Evolutionary conservation across 2,888 invertebrate species (phyloP).

Genomic region (Rhamphomyia laevipes): DNA sequence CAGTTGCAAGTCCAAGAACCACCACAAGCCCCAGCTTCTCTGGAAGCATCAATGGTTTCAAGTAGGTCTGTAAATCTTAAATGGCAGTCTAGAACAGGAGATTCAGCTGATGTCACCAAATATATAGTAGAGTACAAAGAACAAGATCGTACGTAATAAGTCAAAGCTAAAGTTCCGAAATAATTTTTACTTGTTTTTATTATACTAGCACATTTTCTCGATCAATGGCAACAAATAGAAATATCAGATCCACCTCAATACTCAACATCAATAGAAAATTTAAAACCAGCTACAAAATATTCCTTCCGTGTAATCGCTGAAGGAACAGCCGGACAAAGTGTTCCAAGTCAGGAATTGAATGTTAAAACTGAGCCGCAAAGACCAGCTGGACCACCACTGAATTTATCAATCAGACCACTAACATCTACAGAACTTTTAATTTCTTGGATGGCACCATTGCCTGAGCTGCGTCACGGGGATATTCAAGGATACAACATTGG

Average conservation of each 20-base stretch:
- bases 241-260: constrained; percentile 51
- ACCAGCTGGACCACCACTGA: constrained; percentile 56
- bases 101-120: constrained; percentile 57
- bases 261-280: constrained; percentile 51
- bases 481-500: constrained; percentile 65
- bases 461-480: constrained; percentile 59
- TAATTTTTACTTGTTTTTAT: not conserved
- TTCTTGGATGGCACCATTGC: constrained; percentile 60
- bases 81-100: constrained; percentile 59
- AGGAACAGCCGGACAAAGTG: constrained; percentile 59
- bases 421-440: constrained; percentile 62
- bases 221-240: constrained; percentile 54
- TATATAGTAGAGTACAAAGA: constrained; percentile 58
- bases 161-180: not conserved
- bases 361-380: constrained; percentile 58
- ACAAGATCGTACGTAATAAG: constrained; percentile 43
- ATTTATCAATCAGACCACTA: constrained; percentile 53
- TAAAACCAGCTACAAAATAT: constrained; percentile 60
- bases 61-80: constrained; percentile 63
- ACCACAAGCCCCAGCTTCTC: constrained; percentile 54
- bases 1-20: constrained; percentile 65
- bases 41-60: constrained; percentile 56
- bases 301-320: constrained; percentile 59
- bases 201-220: constrained; percentile 29
- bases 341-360: constrained; percentile 49